Percentiles rank a stretch among this genome's conserved stretches.
Conservation (phyloP, 2,888 invertebrate genomes). For the Lasioglossum malachurum region DNA sequence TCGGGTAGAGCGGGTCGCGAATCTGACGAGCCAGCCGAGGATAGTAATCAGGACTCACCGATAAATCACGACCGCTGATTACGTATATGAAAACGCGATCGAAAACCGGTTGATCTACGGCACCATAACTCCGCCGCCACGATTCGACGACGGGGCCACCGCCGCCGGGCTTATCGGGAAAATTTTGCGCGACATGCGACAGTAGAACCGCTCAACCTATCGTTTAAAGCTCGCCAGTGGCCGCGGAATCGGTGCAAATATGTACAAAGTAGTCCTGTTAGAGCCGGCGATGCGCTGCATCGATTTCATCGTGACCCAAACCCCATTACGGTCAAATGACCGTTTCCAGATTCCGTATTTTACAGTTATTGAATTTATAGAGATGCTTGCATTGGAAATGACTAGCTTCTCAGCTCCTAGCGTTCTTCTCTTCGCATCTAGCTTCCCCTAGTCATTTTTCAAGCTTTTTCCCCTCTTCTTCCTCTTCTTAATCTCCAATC, state of each 20-base stretch:
- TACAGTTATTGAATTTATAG: too few relatives aligned
- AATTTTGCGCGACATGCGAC: conserved; percentile 19
- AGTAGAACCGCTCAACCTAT: background rate
- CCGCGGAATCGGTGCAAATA: background rate
- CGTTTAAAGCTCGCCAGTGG: background rate
- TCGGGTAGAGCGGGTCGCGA: background rate
- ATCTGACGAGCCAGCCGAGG: conserved; percentile 55
- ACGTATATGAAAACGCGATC: conserved; percentile 82
- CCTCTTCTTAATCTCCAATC: too few relatives aligned
- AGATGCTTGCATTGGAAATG: too few relatives aligned
- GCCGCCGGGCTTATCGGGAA: conserved; percentile 1
- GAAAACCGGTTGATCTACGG: conserved; percentile 80
- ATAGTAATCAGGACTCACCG: conserved; percentile 78
- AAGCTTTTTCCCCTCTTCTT: too few relatives aligned
- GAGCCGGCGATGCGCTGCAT: background rate
- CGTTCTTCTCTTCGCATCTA: too few relatives aligned
- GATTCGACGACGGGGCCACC: background rate
- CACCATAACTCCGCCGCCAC: conserved; percentile 76
- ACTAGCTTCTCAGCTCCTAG: background rate
- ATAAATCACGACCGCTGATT: conserved; percentile 82
- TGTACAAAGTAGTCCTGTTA: background rate
- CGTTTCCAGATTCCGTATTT: too few relatives aligned
- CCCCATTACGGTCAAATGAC: too few relatives aligned
- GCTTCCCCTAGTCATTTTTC: too few relatives aligned
- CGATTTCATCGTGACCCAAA: background rate